Evolutionary conservation across 2,113 vertebrate genomes (phyloP), one percentile per base, ranked within the genome.

Genomic region (Lagopus leucura): DNA sequence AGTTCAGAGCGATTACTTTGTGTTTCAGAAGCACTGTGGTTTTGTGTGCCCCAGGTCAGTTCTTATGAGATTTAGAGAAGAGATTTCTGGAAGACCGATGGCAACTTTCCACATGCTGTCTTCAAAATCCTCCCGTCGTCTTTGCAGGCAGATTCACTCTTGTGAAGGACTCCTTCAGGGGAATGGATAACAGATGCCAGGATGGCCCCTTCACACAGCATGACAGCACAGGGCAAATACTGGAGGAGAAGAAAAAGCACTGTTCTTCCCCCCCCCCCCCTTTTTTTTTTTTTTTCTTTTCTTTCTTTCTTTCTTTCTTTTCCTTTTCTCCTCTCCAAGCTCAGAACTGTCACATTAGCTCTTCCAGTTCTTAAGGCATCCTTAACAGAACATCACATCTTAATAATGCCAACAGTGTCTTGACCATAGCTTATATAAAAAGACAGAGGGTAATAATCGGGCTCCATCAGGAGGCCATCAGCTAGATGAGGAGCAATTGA

Each of bases 271-370:
- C 28, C 14, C n/a, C n/a, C n/a, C n/a, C n/a, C n/a, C n/a, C n/a
- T 8, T 36, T 10, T 5, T 27, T 36, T 48, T n/a, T 48, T 43
- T 5, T 6, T 18, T 17, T 32, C 24, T 24, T 8, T 27, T 36
- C 43, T n/a, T 5, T n/a, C n/a, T n/a, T 6, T 18, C 10, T 19
- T 36, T 24, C 8, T 27, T 36, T 54, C 30, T 50, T 43, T 4
- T 7, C 42, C 8, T 7, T 38, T 45, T 4, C 36, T 78, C 28
- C 9, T 40, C 38, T 64, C 36, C 36, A 19, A 61, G 54, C 80
- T 93, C 69, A 72, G 75, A 91, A 55, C 73, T 95, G 89, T 95
- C 91, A 90, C 48, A 12, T 85, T 58, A 61, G 13, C 30, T 90
- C 63, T 79, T 90, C 36, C 50, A 78, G 27, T 89, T 87, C 52